Percentiles rank a stretch among this genome's conserved stretches.
Evolutionary conservation across 2,888 invertebrate species (phyloP).

Genomic region (Nebria salina): DNA sequence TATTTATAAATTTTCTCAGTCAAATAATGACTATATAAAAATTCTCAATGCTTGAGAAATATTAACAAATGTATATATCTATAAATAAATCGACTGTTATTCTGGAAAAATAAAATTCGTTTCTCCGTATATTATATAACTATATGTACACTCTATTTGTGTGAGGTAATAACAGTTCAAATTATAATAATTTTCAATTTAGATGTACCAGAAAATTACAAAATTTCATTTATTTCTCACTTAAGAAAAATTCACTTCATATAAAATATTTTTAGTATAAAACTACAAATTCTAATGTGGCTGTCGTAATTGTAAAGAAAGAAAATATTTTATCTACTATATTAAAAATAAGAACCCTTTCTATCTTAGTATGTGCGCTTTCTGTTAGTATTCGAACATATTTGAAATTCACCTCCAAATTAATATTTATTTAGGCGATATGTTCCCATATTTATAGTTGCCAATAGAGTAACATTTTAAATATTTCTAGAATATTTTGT

Average conservation of each 20-base stretch:
- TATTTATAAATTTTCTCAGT: slow-evolving; percentile 31
- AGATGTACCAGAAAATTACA: slow-evolving; percentile 2
- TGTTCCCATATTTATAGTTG: background rate
- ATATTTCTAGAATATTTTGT: background rate
- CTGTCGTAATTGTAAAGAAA: background rate
- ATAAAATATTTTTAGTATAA: background rate
- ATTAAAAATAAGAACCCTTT: background rate
- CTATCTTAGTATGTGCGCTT: background rate
- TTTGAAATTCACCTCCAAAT: background rate
- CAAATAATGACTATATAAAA: slow-evolving; percentile 13
- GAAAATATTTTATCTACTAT: background rate
- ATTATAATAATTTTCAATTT: background rate
- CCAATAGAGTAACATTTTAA: background rate
- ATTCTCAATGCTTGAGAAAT: background rate
- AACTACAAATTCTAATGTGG: slow-evolving; percentile 1
- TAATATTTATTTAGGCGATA: background rate
- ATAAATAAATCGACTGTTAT: slow-evolving; percentile 38
- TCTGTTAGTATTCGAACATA: background rate
- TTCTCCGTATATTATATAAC: background rate
- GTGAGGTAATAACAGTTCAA: background rate
- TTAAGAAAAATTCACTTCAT: background rate
- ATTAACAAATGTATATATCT: slow-evolving; percentile 18
- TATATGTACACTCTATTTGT: background rate
- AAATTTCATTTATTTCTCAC: background rate
- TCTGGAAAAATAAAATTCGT: slow-evolving; percentile 17